Evolutionary conservation across 2,797 vertebrate genomes (phyloP), one percentile per base, ranked within the genome.

Genomic region (Takifugu ocellatus): DNA sequence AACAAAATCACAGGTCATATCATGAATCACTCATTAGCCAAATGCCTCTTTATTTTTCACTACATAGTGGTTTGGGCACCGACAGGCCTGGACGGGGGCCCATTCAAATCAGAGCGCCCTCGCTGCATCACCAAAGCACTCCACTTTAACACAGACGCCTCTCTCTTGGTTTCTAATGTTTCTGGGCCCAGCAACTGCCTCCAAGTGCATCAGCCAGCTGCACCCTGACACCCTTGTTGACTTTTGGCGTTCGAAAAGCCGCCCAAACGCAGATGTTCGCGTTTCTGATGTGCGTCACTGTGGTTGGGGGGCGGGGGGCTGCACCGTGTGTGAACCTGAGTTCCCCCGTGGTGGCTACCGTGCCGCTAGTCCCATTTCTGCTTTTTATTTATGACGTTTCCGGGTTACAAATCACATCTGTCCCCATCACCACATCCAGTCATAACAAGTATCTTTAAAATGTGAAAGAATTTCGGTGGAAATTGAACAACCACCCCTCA

Each of bases 101-200:
- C 44, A 36, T 56, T 67, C 56, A 63, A 50, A 63, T 55, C 57
- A 50, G 66, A 61, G 66, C 47, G 51, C 66, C 46, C 63, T 70
- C 51, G 45, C 3, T 26, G 36, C 44, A 1, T 55, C 12, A 56
- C 57, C 55, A 56, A 50, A 71, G 54, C 49, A 47, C 51, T 68
- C 21, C 44, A 52, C 52, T 62, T 54, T 54, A 50, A 54, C 66
- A 63, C 54, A 77, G 54, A 56, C 10, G 48, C 36, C 57, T 44
- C 63, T 50, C 51, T 66, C 58, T 51, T 58, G 11, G 39, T 36
- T 59, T 17, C 24, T 59, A 25, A 24, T 52, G 26, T 25, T 57
- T 43, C 6, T 16, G 10, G 39, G 46, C 26, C 33, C 49, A 17
- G 36, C 12, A 25, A 29, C 43, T 17, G 46, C 16, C 45, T 17